Conservation (phyloP, 1,140 invertebrate species). For the Cotesia vestalis region DNA sequence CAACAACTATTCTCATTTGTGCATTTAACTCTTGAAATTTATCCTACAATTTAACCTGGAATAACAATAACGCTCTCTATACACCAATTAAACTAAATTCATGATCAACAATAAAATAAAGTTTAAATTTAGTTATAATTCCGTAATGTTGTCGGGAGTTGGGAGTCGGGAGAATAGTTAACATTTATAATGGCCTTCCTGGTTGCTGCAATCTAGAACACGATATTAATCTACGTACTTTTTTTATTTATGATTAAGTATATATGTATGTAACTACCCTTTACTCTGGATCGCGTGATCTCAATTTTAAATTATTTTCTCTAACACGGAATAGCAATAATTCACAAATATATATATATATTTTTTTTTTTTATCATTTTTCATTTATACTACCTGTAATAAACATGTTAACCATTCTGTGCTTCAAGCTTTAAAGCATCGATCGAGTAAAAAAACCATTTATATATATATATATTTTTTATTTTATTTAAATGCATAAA, state of each 20-base stretch:
- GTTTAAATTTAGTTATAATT: slow-evolving; percentile 15
- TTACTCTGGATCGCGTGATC: no score
- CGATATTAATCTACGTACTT: background rate
- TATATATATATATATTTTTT: no score
- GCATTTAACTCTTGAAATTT: slow-evolving; percentile 29
- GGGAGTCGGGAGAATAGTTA: background rate
- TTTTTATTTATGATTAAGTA: background rate
- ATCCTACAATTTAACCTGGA: slow-evolving; percentile 9
- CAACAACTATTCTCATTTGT: slow-evolving; percentile 21
- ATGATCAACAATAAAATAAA: slow-evolving; percentile 13
- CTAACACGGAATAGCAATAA: no score
- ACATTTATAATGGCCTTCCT: background rate
- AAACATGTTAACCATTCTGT: no score
- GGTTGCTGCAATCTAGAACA: no score
- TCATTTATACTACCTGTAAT: background rate
- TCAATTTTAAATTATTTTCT: no score
- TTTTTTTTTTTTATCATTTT: background rate
- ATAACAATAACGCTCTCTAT: slow-evolving; percentile 15
- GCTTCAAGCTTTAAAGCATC: no score
- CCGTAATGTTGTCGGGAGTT: background rate
- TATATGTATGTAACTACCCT: background rate
- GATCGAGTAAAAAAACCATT: no score
- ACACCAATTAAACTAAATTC: slow-evolving; percentile 21
- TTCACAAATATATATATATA: no score
- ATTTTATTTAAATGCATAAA: no score